phyloP scores from a whole-genome alignment of 2,888 invertebrate species.

The Hemaris fuciformis region DNA sequence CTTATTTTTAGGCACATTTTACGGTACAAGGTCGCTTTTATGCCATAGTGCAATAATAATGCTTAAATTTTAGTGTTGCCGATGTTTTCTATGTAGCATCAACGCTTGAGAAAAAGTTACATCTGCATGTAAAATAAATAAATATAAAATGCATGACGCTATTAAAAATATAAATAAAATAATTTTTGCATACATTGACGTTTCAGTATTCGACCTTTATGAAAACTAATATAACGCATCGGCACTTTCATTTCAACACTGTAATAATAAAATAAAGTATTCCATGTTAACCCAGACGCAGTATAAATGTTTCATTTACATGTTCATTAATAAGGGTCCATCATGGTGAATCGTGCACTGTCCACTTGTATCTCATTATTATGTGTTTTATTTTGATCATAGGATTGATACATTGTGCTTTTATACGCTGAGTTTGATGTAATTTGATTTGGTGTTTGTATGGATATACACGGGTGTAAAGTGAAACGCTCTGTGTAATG shows the following conservation, averaged over 20 bases:
- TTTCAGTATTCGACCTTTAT: constrained; percentile 14
- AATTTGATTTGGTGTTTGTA: not conserved
- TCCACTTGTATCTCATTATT: not conserved
- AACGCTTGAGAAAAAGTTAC: too few species aligned
- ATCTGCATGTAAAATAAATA: too few species aligned
- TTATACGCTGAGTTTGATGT: not conserved
- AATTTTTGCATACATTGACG: not conserved
- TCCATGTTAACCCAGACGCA: not conserved
- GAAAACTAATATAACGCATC: constrained; percentile 19
- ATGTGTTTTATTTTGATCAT: not conserved
- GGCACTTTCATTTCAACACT: constrained; percentile 20
- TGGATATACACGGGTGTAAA: too few species aligned
- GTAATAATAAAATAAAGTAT: not conserved
- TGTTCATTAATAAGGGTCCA: not conserved
- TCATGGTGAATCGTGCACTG: not conserved
- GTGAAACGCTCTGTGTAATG: too few species aligned
- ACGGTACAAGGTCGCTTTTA: too few species aligned
- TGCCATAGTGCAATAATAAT: too few species aligned
- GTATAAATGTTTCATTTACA: constrained; percentile 5
- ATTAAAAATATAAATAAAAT: too few species aligned
- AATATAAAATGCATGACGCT: too few species aligned
- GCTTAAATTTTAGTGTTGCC: too few species aligned
- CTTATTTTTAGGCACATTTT: too few species aligned
- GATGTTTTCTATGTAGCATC: too few species aligned
- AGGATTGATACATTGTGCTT: not conserved